Conservation (phyloP, 2,797 vertebrate species). For the Saxicola maurus region DNA sequence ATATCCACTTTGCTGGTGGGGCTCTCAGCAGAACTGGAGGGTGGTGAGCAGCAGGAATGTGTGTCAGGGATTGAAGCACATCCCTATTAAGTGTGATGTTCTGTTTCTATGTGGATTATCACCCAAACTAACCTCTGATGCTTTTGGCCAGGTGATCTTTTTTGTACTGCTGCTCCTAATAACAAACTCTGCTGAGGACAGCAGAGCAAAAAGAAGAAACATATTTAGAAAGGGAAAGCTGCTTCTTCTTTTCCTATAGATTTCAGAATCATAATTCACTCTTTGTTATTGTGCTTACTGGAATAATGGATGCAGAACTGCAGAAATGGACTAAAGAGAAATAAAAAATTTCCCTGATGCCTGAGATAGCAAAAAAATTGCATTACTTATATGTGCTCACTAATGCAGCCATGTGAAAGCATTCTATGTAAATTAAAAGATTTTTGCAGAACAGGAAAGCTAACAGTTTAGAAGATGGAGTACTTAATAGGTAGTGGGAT, state of each 20-base stretch:
- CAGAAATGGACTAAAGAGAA: background rate
- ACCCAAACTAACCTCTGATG: background rate
- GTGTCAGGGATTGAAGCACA: background rate
- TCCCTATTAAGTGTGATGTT: rapidly evolving
- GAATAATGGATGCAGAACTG: background rate
- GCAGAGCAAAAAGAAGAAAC: background rate
- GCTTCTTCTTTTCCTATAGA: background rate
- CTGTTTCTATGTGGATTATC: background rate
- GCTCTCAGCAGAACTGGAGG: background rate
- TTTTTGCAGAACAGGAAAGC: background rate
- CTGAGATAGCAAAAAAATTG: background rate
- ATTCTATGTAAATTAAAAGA: background rate
- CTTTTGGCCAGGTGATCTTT: background rate
- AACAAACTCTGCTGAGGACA: background rate
- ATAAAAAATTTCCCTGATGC: background rate
- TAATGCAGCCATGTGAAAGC: background rate
- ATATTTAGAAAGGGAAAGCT: background rate
- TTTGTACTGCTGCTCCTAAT: background rate
- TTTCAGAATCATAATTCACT: background rate
- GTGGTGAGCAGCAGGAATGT: background rate
- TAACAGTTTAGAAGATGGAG: background rate
- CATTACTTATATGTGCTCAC: background rate
- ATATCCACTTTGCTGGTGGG: rapidly evolving
- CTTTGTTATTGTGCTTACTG: background rate
- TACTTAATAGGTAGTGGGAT: background rate